phyloP scores from a whole-genome alignment of 2,797 vertebrate genomes.

The Melanogrammus aeglefinus region DNA sequence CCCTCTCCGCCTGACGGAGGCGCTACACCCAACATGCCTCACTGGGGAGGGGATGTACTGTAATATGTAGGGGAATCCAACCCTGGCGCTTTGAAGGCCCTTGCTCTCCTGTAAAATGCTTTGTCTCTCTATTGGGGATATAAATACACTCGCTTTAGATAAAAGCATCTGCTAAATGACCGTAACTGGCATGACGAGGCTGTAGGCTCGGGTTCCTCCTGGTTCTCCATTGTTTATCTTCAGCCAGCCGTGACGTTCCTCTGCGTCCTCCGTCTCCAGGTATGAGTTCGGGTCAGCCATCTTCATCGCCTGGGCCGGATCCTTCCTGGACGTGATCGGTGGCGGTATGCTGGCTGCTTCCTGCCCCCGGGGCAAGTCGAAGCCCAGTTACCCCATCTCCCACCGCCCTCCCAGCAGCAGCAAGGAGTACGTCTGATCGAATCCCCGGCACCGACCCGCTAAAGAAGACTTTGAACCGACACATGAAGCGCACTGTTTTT shows the following conservation, averaged over 20 bases:
- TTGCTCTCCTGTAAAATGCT: too few species aligned
- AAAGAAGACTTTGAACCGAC: neutral
- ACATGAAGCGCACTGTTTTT: neutral
- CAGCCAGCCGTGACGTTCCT: neutral
- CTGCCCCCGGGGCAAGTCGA: constrained; percentile 64
- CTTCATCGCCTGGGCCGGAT: constrained; percentile 86
- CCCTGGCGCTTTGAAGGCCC: too few species aligned
- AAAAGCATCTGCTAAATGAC: too few species aligned
- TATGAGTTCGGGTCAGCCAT: constrained; percentile 87
- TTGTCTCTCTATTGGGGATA: too few species aligned
- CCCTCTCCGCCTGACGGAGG: neutral
- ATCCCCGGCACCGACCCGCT: neutral
- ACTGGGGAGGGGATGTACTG: too few species aligned
- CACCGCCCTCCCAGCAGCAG: constrained; percentile 64
- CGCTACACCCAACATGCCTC: neutral
- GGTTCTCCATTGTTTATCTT: neutral
- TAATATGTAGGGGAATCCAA: too few species aligned
- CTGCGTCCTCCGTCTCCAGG: constrained; percentile 53
- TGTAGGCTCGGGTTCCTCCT: neutral
- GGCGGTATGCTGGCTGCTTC: constrained; percentile 80
- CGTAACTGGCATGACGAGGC: neutral
- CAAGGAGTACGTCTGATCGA: constrained; percentile 83
- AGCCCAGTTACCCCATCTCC: constrained; percentile 67
- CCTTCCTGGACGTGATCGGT: constrained; percentile 77
- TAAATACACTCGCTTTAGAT: too few species aligned